Conservation (phyloP, 2,797 vertebrate species). For the Antrozous pallidus region DNA sequence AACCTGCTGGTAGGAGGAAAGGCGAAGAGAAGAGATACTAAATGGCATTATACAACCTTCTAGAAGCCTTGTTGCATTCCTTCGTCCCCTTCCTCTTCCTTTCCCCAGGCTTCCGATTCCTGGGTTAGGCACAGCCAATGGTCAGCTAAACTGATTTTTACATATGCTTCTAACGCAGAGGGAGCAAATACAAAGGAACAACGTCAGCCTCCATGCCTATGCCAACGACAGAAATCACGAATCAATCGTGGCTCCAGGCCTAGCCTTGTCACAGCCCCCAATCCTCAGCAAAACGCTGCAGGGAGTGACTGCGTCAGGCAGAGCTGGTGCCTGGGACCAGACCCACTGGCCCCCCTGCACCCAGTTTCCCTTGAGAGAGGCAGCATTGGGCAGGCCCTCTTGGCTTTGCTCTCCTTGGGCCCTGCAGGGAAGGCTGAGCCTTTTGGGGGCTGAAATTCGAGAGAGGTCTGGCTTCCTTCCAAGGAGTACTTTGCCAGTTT, state of each 20-base stretch:
- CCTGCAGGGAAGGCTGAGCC: neutral
- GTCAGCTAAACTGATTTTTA: neutral
- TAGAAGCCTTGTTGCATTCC: neutral
- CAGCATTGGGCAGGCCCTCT: neutral
- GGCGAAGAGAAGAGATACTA: neutral
- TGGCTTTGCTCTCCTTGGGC: neutral
- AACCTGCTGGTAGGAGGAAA: neutral
- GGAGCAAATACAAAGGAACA: neutral
- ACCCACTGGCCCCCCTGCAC: neutral
- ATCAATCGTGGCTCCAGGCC: neutral
- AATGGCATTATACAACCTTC: neutral
- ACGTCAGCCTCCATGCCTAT: neutral
- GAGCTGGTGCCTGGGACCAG: neutral
- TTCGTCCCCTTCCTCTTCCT: neutral
- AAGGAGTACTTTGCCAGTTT: neutral
- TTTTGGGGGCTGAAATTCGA: neutral
- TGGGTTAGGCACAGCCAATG: neutral
- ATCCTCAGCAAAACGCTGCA: neutral
- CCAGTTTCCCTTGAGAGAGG: too few relatives aligned
- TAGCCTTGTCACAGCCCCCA: neutral
- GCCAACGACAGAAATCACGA: slow-evolving; percentile 3
- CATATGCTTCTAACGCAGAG: neutral
- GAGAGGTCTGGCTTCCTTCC: neutral
- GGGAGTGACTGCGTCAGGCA: neutral
- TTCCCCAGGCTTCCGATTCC: neutral